Evolutionary conservation across 2,113 vertebrate species (phyloP).

Genomic region (Platichthys flesus): DNA sequence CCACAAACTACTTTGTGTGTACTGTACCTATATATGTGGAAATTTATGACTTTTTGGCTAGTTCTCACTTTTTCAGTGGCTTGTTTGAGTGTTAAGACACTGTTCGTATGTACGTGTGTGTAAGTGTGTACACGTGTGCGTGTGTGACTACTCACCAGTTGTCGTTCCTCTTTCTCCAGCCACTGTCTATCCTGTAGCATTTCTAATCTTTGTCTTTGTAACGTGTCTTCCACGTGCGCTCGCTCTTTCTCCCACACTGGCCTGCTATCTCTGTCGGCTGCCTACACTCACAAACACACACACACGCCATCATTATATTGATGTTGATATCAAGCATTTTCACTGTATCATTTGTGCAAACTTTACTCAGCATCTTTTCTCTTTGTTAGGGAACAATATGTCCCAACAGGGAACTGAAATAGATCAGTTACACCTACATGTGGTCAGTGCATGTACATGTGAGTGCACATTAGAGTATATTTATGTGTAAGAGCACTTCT

Average conservation of each 20-base stretch:
- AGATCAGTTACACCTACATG: neutral
- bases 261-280: constrained; percentile 79
- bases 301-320: neutral
- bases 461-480: neutral
- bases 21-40: no score
- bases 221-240: constrained; percentile 81
- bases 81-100: no score
- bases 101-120: neutral
- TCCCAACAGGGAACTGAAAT: neutral
- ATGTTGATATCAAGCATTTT: no score
- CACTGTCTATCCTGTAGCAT: constrained; percentile 91
- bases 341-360: no score
- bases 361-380: no score
- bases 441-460: no score
- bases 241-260: constrained; percentile 86
- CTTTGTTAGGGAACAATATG: neutral
- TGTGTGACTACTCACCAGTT: constrained; percentile 80
- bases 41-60: no score
- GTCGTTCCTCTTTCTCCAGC: constrained; percentile 90
- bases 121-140: constrained; percentile 10
- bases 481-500: neutral
- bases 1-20: no score
- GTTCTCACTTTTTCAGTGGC: no score
- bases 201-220: constrained; percentile 88
- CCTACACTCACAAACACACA: constrained; percentile 60